Evolutionary conservation across 1,140 invertebrate species (phyloP), one percentile per base, ranked within the genome.

Genomic region (Elymnias hypermnestra): DNA sequence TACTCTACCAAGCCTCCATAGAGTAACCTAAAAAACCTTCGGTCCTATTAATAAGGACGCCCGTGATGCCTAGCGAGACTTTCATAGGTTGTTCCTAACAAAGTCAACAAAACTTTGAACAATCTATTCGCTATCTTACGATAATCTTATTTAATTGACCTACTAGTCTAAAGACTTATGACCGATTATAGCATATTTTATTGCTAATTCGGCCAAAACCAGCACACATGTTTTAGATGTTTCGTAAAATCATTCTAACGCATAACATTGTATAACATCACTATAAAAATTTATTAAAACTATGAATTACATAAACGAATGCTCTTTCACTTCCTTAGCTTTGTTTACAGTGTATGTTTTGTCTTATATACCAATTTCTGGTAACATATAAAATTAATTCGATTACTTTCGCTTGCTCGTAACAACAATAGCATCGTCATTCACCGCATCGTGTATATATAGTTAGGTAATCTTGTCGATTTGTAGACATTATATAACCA

Each of bases 401-500:
- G 25, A 33, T 29, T 40, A 25, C 45, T 47, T 47, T 47, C 45
- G 29, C 21, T 47, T 28, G 14, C n/a, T 28, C 36, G 37, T 47
- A 47, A 47, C 45, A 23, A 47, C 40, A 37, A 39, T 33, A 39
- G 42, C 13, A 13, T 43, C 36, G 46, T 21, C 42, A 56, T 46
- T 46, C 43, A 42, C 35, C 10, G 36, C 48, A 43, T 47, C 52
- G 26, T 43, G 23, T 26, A 33, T 12, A n/a, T n/a, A 46, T 44
- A 50, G 39, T 50, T 62, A 57, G 29, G 59, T 62, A 62, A 54
- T 57, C 43, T 54, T 54, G 45, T 44, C 49, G 43, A 50, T 43
- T 58, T 49, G 44, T 53, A 56, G 48, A 50, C 45, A 53, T 58
- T 63, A 58, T 49, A 55, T 63, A 63, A 58, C 53, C 21, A 53